A percentile compares a stretch with the other conserved stretches of the same genome.
These are phyloP conservation scores for Iselma pallidipennis DNA, from an alignment of 2,888 invertebrate genomes.

Conservation along the genomic window DNA sequence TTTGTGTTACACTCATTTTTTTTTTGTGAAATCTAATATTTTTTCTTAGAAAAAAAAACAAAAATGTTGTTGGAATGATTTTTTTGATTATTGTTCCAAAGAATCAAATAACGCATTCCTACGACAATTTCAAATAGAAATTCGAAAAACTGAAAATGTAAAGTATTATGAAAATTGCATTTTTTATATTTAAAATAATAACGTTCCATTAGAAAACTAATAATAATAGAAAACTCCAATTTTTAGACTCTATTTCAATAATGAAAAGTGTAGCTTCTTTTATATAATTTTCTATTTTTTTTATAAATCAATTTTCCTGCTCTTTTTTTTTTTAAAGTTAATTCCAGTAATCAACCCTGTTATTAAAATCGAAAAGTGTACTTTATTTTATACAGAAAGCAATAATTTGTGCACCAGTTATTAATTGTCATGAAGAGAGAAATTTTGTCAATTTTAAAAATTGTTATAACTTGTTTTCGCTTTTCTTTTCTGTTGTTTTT, in stretches of 20 bases:
- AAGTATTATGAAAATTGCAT: slow-evolving; percentile 2
- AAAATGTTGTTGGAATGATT: background rate
- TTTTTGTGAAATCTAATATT: too few species aligned
- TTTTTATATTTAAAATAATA: background rate
- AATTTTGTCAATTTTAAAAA: background rate
- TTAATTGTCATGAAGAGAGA: background rate
- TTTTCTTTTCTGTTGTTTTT: too few species aligned
- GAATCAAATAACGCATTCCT: slow-evolving; percentile 1
- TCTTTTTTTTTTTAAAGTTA: background rate
- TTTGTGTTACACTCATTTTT: background rate
- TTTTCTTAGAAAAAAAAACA: background rate
- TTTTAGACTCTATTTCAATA: too few species aligned
- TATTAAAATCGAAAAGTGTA: background rate
- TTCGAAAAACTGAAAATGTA: background rate
- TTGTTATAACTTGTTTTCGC: background rate
- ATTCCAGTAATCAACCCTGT: slow-evolving; percentile 1
- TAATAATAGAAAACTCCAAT: too few species aligned
- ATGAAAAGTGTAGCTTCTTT: too few species aligned
- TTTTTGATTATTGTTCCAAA: background rate
- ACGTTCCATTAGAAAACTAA: background rate
- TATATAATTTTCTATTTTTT: background rate
- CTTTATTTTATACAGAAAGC: background rate
- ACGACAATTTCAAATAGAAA: background rate
- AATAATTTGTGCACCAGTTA: background rate
- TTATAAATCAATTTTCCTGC: background rate